A percentile compares a stretch with the other conserved stretches of the same genome.
Conservation (phyloP, 2,888 invertebrate species). For the Anorthoa munda region DNA sequence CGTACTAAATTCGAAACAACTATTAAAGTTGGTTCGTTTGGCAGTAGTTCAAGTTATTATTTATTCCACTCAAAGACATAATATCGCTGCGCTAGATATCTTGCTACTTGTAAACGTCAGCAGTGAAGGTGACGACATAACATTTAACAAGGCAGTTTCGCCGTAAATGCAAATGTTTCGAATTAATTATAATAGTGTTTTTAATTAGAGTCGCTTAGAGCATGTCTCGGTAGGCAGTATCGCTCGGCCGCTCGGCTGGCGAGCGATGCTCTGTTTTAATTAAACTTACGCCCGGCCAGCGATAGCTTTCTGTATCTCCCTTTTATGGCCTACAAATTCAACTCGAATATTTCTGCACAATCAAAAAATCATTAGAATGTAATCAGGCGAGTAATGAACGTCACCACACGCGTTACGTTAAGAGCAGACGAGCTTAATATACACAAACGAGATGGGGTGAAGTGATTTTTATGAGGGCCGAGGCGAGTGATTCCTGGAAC, state of each 20-base stretch:
- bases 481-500: slow-evolving; percentile 83
- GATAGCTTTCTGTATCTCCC: slow-evolving; percentile 67
- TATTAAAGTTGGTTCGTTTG: slow-evolving; percentile 62
- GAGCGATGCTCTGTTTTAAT: slow-evolving; percentile 83
- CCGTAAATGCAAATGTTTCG: slow-evolving; percentile 77
- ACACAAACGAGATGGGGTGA: slow-evolving; percentile 71
- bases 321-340: slow-evolving; percentile 67
- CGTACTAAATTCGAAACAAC: slow-evolving; percentile 69
- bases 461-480: slow-evolving; percentile 86
- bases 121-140: slow-evolving; percentile 51
- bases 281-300: slow-evolving; percentile 77
- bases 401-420: slow-evolving; percentile 66
- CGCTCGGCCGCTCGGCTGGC: slow-evolving; percentile 53
- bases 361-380: slow-evolving; percentile 67
- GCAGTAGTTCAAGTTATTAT: slow-evolving; percentile 57
- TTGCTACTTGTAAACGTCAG: slow-evolving; percentile 19
- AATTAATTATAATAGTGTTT: slow-evolving; percentile 85
- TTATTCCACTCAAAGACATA: slow-evolving; percentile 50
- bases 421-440: slow-evolving; percentile 72
- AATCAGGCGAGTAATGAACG: slow-evolving; percentile 63
- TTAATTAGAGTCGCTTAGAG: slow-evolving; percentile 83
- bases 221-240: slow-evolving; percentile 68
- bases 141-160: slow-evolving; percentile 72
- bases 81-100: slow-evolving; percentile 13
- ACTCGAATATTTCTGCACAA: slow-evolving; percentile 65